These are phyloP conservation scores for Pammene fasciana DNA, from an alignment of 2,888 invertebrate species.

Conservation along the genomic window DNA sequence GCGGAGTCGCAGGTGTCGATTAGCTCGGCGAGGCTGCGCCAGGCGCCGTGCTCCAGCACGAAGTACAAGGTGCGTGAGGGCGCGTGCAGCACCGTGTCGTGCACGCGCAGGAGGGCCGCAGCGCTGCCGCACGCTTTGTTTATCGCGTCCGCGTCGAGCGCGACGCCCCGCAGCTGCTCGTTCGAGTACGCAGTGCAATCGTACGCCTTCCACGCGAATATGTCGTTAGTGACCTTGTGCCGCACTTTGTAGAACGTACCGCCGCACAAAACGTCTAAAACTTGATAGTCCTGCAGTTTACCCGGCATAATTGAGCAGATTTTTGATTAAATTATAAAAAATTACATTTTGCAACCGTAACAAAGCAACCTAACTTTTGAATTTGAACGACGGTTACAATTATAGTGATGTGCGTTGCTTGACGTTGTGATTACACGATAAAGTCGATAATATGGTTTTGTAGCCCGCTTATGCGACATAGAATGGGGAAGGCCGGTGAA, in stretches of 20 bases:
- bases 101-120: constrained; percentile 69
- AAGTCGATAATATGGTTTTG: constrained; percentile 6
- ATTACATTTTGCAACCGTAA: constrained; percentile 75
- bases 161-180: constrained; percentile 74
- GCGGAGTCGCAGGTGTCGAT: constrained; percentile 62
- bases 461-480: too few relatives aligned
- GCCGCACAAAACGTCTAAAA: constrained; percentile 76
- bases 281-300: constrained; percentile 79
- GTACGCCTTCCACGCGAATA: constrained; percentile 80
- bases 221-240: constrained; percentile 80
- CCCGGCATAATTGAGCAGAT: constrained; percentile 61
- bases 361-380: constrained; percentile 73
- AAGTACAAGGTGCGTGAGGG: constrained; percentile 78
- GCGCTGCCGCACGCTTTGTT: constrained; percentile 66
- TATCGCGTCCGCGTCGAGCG: constrained; percentile 73
- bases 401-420: constrained; percentile 57
- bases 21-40: constrained; percentile 70
- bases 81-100: constrained; percentile 76
- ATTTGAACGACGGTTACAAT: constrained; percentile 62
- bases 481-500: too few relatives aligned
- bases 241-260: constrained; percentile 80
- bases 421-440: constrained; percentile 14
- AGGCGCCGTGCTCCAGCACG: constrained; percentile 73
- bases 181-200: constrained; percentile 72
- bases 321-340: constrained; percentile 46